Evolutionary conservation across 2,888 invertebrate genomes (phyloP), one percentile per base, ranked within the genome.

Genomic region (Eupsilia transversa): DNA sequence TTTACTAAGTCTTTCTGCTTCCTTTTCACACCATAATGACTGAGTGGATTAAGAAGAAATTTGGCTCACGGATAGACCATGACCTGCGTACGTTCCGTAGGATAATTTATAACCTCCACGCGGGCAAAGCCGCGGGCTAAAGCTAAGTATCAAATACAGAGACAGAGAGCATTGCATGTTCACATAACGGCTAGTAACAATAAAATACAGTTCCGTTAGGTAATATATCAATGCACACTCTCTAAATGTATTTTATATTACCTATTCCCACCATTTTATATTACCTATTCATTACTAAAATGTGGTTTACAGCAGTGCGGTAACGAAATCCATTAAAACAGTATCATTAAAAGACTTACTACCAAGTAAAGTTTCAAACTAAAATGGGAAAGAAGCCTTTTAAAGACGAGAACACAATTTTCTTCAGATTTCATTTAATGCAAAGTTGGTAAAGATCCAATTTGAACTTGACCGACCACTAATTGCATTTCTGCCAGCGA

Each of bases 401-500:
- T 72, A 41, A 64, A 72, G 70, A 59, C 17, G 54, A 71, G 74
- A 52, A 75, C 69, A 74, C 57, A 76, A 76, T 80, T 81, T 77
- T 77, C 72, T 84, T 72, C 33, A 61, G 86, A 82, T 82, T 82
- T 74, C 49, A 74, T 72, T 85, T 69, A 74, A 79, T 75, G 74
- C 73, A 75, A 82, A 83, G 68, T 83, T 79, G 68, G 72, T 83
- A 79, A 82, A 82, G 83, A 83, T 82, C 71, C 83, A 83, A 83
- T 83, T 83, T 85, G 86, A 85, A 83, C 83, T 83, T 85, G 86
- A 82, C 83, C 83, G 71, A 82, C 68, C 54, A 85, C 82, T 83
- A 83, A 83, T 83, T 85, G 82, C 85, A 84, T 80, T 84, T 84
- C 67, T 64, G 66, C 72, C 52, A 70, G 82, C 33, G 72, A 72